A percentile compares a stretch with the other conserved stretches of the same genome.
These are phyloP conservation scores for Parelbella ahira DNA, from an alignment of 2,888 invertebrate species.

Conservation along the genomic window DNA sequence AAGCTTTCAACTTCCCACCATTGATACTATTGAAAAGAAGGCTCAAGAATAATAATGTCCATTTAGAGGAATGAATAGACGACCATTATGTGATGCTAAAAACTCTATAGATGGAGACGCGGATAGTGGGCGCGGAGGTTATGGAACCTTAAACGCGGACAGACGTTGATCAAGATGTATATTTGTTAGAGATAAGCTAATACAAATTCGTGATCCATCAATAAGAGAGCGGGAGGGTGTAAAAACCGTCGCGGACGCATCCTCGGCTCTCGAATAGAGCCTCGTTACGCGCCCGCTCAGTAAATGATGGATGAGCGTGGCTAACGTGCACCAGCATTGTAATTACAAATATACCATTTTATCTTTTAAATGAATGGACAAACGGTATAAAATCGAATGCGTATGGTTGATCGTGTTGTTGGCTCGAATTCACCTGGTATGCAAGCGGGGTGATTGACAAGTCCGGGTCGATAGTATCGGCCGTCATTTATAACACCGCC, in stretches of 20 bases:
- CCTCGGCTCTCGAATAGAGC: conserved; percentile 61
- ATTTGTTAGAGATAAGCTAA: conserved; percentile 43
- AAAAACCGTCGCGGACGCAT: conserved; percentile 57
- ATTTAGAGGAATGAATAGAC: conserved; percentile 40
- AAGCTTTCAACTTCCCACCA: conserved; percentile 51
- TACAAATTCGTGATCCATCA: conserved; percentile 63
- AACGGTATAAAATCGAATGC: conserved; percentile 43
- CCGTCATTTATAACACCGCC: conserved; percentile 74
- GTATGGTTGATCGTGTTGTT: conserved; percentile 37
- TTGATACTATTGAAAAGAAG: conserved; percentile 48
- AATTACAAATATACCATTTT: conserved; percentile 23
- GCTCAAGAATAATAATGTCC: conserved; percentile 49
- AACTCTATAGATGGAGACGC: conserved; percentile 29
- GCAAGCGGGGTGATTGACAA: conserved; percentile 67
- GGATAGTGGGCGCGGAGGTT: conserved; percentile 35
- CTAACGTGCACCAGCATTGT: conserved; percentile 50
- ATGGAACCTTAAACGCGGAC: conserved; percentile 36
- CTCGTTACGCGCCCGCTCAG: conserved; percentile 71
- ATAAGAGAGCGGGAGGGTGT: conserved; percentile 51
- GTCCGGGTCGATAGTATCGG: conserved; percentile 72
- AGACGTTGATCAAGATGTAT: conserved; percentile 49
- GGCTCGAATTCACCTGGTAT: conserved; percentile 48
- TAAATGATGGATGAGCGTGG: conserved; percentile 74
- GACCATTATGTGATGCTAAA: conserved; percentile 32
- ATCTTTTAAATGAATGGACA: conserved; percentile 37